phyloP scores from a whole-genome alignment of 2,797 vertebrate species.

The Notolepis coatsorum region DNA sequence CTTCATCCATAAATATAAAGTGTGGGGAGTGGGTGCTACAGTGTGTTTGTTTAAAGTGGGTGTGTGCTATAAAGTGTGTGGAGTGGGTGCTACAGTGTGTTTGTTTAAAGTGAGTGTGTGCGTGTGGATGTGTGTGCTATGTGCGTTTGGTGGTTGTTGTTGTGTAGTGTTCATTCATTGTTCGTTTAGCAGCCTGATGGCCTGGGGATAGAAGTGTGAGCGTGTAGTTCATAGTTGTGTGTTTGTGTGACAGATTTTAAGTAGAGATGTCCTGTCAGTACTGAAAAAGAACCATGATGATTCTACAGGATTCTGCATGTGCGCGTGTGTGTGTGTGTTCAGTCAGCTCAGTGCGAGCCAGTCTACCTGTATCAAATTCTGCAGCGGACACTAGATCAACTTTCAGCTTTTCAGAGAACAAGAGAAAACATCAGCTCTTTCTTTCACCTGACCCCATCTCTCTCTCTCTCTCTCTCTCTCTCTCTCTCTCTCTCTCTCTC shows the following conservation, averaged over 20 bases:
- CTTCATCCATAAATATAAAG: no score
- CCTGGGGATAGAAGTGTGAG: no score
- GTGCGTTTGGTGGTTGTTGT: no score
- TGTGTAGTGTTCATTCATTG: no score
- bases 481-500: background rate
- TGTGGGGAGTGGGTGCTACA: no score
- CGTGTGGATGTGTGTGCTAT: no score
- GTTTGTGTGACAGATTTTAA: constrained; percentile 55
- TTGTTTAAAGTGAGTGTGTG: no score
- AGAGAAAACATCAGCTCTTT: constrained; percentile 23
- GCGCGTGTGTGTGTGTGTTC: constrained; percentile 11
- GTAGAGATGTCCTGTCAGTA: constrained; percentile 37
- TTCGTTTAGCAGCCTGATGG: no score
- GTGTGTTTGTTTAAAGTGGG: no score
- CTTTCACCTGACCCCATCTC: constrained; percentile 28
- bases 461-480: background rate
- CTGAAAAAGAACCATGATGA: constrained; percentile 70
- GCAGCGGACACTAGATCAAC: constrained; percentile 68
- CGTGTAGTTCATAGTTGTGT: background rate
- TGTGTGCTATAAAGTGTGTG: no score
- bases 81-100: no score
- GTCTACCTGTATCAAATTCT: constrained; percentile 76
- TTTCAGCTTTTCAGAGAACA: constrained; percentile 65
- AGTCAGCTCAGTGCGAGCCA: no score
- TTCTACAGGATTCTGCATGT: constrained; percentile 43